These are phyloP conservation scores for Operophtera brumata DNA, from an alignment of 2,888 invertebrate species.

Conservation along the genomic window DNA sequence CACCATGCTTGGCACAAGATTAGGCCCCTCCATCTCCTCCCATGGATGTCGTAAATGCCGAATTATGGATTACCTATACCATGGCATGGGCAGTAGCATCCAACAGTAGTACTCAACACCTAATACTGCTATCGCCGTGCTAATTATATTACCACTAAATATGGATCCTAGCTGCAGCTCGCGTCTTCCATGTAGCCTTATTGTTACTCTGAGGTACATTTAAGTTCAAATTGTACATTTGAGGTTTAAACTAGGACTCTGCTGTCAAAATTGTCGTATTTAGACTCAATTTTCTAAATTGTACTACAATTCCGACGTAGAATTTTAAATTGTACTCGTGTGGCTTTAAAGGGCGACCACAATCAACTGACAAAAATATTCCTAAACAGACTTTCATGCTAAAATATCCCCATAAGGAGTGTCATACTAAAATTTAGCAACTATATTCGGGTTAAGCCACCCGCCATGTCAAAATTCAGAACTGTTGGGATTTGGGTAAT, in stretches of 20 bases:
- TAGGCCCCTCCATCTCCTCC: too few relatives aligned
- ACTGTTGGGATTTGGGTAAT: slow-evolving; percentile 14
- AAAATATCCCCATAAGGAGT: slow-evolving; percentile 4
- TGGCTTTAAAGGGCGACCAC: not conserved
- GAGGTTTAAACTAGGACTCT: not conserved
- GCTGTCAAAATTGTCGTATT: not conserved
- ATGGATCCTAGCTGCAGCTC: too few relatives aligned
- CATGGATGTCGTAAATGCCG: too few relatives aligned
- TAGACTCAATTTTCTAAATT: not conserved
- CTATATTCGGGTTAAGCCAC: slow-evolving; percentile 16
- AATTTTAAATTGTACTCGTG: not conserved
- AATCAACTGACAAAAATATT: slow-evolving; percentile 18
- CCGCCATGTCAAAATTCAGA: slow-evolving; percentile 11
- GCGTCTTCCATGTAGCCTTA: too few relatives aligned
- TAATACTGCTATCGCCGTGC: too few relatives aligned
- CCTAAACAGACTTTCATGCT: too few relatives aligned
- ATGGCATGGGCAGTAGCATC: too few relatives aligned
- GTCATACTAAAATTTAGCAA: slow-evolving; percentile 15
- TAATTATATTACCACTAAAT: too few relatives aligned
- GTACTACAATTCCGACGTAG: not conserved
- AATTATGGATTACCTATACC: too few relatives aligned
- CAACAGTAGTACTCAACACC: too few relatives aligned
- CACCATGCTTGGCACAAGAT: too few relatives aligned
- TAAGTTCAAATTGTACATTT: not conserved
- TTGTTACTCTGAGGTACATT: not conserved